Percentiles rank a stretch among this genome's conserved stretches.
Evolutionary conservation across 2,797 vertebrate species (phyloP).

Genomic region (Danio aesculapii): DNA sequence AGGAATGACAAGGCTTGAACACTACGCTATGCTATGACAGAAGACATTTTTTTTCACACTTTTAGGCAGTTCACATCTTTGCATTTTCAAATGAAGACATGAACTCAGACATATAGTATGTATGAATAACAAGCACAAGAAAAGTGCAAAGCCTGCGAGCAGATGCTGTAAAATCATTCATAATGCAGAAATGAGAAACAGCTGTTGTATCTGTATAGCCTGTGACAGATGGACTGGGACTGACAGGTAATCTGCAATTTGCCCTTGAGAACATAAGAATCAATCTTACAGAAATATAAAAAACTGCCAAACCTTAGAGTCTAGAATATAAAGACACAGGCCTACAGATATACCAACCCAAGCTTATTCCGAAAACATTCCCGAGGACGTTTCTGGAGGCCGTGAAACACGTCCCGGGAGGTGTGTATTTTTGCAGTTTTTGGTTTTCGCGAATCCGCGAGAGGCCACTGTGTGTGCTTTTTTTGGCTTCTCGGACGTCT

Average conservation of each 20-base stretch:
- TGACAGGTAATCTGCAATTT: neutral
- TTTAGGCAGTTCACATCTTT: neutral
- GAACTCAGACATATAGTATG: neutral
- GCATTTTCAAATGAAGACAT: neutral
- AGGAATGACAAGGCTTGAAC: constrained; percentile 1
- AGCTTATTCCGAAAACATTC: too few species aligned
- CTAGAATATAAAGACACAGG: neutral
- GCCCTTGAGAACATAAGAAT: neutral
- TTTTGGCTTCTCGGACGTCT: too few species aligned
- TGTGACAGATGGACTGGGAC: constrained; percentile 8
- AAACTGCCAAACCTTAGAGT: neutral
- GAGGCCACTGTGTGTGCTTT: too few species aligned
- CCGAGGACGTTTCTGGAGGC: too few species aligned
- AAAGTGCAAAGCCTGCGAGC: constrained; percentile 17
- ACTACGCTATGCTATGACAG: neutral
- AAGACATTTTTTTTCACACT: constrained; percentile 18
- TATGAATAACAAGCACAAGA: constrained; percentile 59
- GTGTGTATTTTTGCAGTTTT: too few species aligned
- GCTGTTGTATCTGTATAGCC: constrained; percentile 11
- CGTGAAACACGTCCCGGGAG: too few species aligned
- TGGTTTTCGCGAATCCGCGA: too few species aligned
- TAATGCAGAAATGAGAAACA: constrained; percentile 34
- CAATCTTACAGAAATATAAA: neutral
- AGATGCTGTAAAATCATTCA: constrained; percentile 22
- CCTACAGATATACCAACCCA: too few species aligned